phyloP scores from a whole-genome alignment of 1,140 invertebrate species.

The Neotoxoptera formosana region DNA sequence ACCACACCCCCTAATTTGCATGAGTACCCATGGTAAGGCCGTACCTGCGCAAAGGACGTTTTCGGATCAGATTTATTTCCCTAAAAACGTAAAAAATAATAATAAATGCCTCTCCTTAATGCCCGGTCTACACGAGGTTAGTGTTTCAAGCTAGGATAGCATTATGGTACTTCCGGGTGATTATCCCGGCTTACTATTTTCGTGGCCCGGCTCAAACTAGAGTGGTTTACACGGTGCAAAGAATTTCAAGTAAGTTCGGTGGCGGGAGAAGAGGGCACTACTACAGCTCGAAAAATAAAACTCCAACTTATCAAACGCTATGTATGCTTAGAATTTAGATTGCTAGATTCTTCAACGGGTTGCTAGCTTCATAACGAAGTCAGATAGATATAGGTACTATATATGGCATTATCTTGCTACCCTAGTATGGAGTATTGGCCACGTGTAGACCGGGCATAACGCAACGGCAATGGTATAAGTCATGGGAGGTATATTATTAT shows the following conservation, averaged over 20 bases:
- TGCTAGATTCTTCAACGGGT: background rate
- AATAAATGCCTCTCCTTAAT: background rate
- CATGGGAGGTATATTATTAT: background rate
- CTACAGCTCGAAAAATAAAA: background rate
- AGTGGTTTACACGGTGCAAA: background rate
- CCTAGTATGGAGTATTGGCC: background rate
- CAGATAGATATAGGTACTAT: too few relatives aligned
- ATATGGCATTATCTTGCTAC: background rate
- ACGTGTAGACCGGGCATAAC: background rate
- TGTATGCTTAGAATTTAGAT: background rate
- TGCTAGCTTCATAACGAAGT: background rate
- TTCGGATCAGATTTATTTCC: background rate
- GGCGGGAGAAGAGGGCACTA: background rate
- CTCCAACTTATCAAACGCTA: background rate
- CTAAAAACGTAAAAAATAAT: background rate
- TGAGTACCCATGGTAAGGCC: background rate
- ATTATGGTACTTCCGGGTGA: background rate
- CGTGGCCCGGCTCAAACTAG: too few relatives aligned
- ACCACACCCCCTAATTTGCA: background rate
- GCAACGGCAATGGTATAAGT: background rate
- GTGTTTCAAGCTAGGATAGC: background rate
- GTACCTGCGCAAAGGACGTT: background rate
- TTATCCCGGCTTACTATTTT: background rate
- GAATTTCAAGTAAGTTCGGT: background rate
- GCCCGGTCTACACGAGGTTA: background rate